These are phyloP conservation scores for Todus mexicanus DNA, from an alignment of 2,797 vertebrate genomes.

Conservation along the genomic window DNA sequence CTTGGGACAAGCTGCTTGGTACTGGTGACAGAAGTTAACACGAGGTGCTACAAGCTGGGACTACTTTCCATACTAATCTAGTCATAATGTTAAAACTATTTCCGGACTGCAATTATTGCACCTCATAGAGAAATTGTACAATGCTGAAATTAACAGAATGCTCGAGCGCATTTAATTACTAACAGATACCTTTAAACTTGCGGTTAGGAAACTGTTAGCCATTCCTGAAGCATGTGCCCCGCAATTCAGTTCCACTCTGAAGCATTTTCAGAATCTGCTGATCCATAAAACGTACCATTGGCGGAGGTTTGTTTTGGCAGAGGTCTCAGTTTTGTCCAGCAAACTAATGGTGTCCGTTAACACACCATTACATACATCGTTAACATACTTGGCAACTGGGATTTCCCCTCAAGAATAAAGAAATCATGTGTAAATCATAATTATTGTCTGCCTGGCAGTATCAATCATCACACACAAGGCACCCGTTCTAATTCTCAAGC, in stretches of 20 bases:
- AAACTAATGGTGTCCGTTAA: conserved; percentile 75
- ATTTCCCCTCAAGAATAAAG: conserved; percentile 70
- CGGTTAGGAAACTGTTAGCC: conserved; percentile 40
- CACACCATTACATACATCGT: conserved; percentile 77
- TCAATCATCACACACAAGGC: conserved; percentile 59
- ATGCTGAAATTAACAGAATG: conserved; percentile 51
- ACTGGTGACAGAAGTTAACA: neutral
- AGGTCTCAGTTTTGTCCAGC: conserved; percentile 72
- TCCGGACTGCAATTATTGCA: conserved; percentile 58
- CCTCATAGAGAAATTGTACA: conserved; percentile 10
- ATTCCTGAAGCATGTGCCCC: conserved; percentile 50
- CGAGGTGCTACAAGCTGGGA: neutral
- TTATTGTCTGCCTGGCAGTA: conserved; percentile 54
- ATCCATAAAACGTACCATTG: conserved; percentile 68
- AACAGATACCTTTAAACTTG: conserved; percentile 68
- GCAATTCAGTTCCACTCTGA: conserved; percentile 33
- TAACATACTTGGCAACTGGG: conserved; percentile 79
- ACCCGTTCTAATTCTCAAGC: conserved; percentile 29
- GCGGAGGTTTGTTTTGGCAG: conserved; percentile 78
- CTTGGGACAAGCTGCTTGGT: neutral
- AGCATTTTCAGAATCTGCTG: conserved; percentile 65
- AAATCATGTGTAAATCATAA: conserved; percentile 69
- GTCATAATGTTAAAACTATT: conserved; percentile 31
- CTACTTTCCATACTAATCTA: conserved; percentile 20
- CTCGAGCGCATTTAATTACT: conserved; percentile 65